These are phyloP conservation scores for Rhinoderma darwinii DNA, from an alignment of 2,113 vertebrate genomes.

Conservation along the genomic window DNA sequence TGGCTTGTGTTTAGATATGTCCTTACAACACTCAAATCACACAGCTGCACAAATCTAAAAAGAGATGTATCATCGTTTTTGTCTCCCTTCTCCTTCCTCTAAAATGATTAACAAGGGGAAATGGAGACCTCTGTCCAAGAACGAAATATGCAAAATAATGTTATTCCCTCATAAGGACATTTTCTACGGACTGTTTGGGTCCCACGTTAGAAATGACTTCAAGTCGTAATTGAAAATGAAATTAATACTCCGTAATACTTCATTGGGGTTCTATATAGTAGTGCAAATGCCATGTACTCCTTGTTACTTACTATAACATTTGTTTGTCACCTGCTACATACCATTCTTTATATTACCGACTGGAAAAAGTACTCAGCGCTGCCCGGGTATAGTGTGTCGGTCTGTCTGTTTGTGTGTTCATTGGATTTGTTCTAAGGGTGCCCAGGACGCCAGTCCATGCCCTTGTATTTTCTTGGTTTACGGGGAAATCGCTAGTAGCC, in stretches of 20 bases:
- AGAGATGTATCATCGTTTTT: constrained; percentile 56
- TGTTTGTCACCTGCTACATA: neutral
- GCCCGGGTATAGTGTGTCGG: too few relatives aligned
- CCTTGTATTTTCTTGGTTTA: too few relatives aligned
- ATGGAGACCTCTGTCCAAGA: constrained; percentile 46
- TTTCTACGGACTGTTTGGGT: neutral
- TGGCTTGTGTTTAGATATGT: constrained; percentile 54
- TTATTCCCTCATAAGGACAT: constrained; percentile 32
- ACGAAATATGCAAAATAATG: constrained; percentile 35
- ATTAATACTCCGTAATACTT: neutral
- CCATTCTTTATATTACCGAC: neutral
- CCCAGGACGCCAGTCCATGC: too few relatives aligned
- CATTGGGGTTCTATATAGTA: neutral
- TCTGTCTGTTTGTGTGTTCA: too few relatives aligned
- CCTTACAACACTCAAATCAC: constrained; percentile 48
- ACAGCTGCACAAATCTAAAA: constrained; percentile 58
- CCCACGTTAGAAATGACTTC: constrained; percentile 7
- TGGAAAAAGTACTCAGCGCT: too few relatives aligned
- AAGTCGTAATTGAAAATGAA: constrained; percentile 23
- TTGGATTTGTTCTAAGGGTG: too few relatives aligned
- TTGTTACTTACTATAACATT: neutral
- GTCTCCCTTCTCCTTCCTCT: constrained; percentile 51
- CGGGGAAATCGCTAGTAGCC: too few relatives aligned
- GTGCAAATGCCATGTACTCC: neutral
- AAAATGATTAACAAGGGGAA: constrained; percentile 55